Evolutionary conservation across 2,113 vertebrate species (phyloP), one percentile per base, ranked within the genome.

Genomic region (Neogale vison): DNA sequence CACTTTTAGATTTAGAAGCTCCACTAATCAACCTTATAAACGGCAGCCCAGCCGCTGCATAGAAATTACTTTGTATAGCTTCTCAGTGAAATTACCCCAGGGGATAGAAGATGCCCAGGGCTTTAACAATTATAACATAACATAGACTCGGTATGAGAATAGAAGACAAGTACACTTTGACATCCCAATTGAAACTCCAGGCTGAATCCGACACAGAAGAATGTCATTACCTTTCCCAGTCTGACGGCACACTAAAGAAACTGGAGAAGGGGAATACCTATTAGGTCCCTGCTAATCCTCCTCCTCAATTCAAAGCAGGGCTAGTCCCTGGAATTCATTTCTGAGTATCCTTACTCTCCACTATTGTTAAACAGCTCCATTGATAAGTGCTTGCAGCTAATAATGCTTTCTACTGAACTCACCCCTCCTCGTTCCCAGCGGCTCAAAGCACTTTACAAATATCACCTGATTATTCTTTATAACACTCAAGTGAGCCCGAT

Each of bases 391-490:
- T 97, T 96, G 90, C 85, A 96, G 95, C 90, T 85, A 96, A 95
- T 86, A 98, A 96, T 87, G 97, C 92, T 92, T 96, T 98, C 96
- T 96, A 67, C 90, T 18, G 61, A 89, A 94, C 90, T 71, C 88
- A n/a, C 95, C 88, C 96, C 95, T 93, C 92, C 82, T 91, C 96
- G 47, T 95, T 96, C 97, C 97, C 97, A 96, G 97, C 6, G 0
- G 90, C 97, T 98, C 97, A 98, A 96, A 97, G 97, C 97, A 96
- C 97, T 98, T 98, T 94, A 95, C 95, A 98, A 98, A 97, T 96
- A 95, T 98, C 98, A 98, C 97, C 97, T 98, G 97, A 98, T 98
- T 98, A 98, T 98, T 98, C 98, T 97, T 98, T 96, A 96, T 88
- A 94, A 89, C 96, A 97, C 97, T 97, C 97, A 94, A 95, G 96